Base-by-base conservation (phyloP, 2,797 vertebrate species). In the Myotis planiceps region DNA sequence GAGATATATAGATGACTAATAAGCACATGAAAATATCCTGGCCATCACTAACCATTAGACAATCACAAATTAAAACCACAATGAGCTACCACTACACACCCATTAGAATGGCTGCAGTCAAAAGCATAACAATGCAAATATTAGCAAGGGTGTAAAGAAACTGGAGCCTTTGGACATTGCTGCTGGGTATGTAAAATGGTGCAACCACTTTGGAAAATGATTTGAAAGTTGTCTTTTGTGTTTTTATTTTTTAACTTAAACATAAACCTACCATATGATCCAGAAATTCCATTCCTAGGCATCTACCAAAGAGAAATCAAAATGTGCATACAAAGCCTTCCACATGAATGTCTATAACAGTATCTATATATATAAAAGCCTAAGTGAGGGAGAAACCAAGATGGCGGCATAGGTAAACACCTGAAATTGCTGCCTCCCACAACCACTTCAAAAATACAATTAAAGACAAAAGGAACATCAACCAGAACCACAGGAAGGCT, bases 221-320 rank as follows among this genome's bases (percentile, higher is more conserved):
- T 88, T 81, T 37, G 27, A n/a, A 72, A 76, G 47, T 12, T 42
- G 1, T 32, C 76, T 27, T 47, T 85, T 75, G 85, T 39, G 74
- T 90, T 42, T 92, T 51, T 65, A 87, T 53, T 83, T 90, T 34
- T 86, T 51, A 34, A 42, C 9, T 86, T 83, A 80, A 90, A 72
- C 1, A 39, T 78, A 74, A 95, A 91, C 34, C 78, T 68, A 49
- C 71, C 34, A 45, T 9, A 72, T 45, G 13, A 80, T 2, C 15
- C 39, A 92, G 29, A 29, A 51, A 49, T 29, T 74, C n/a, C 34
- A 37, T 66, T 82, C 23, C 12, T 42, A 7, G 32, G 32, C 32
- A 85, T 27, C 47, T 53, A 63, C 9, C 49, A 63, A 81, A 88
- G 23, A 81, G 27, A 91, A 82, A 23, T n/a, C 3, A 60, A 86